A percentile compares a stretch with the other conserved stretches of the same genome.
Conservation (phyloP, 2,888 invertebrate species). For the Eurytoma californica region DNA sequence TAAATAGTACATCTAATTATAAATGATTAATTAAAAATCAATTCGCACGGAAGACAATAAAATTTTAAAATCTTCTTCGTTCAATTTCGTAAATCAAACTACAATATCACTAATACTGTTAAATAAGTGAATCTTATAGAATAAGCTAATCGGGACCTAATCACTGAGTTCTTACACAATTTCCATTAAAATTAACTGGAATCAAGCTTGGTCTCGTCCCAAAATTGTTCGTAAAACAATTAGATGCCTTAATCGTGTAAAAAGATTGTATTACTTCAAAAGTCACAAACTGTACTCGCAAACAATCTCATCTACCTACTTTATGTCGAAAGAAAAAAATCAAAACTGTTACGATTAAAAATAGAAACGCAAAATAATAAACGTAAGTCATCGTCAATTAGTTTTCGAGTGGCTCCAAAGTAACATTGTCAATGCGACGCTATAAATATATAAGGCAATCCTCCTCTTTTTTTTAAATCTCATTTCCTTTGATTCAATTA, state of each 20-base stretch:
- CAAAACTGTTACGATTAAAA: neutral
- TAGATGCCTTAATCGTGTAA: slow-evolving; percentile 17
- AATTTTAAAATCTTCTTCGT: slow-evolving; percentile 21
- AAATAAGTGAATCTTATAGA: too few species aligned
- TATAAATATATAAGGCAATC: slow-evolving; percentile 45
- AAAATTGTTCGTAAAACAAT: slow-evolving; percentile 50
- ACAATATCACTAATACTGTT: neutral
- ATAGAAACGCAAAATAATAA: neutral
- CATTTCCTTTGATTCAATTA: neutral
- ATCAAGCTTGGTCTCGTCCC: neutral
- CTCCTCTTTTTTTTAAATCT: neutral
- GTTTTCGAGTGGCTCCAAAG: slow-evolving; percentile 36
- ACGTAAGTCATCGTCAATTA: slow-evolving; percentile 20
- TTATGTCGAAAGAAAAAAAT: neutral
- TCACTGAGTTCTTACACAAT: too few species aligned
- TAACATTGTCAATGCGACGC: slow-evolving; percentile 46
- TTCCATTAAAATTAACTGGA: too few species aligned
- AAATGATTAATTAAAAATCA: neutral
- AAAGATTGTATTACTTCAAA: slow-evolving; percentile 3
- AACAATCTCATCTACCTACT: slow-evolving; percentile 11
- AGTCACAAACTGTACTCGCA: neutral
- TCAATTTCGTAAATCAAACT: neutral
- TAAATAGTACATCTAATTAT: too few species aligned
- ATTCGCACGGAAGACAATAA: slow-evolving; percentile 50
- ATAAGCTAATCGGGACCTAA: too few species aligned